A percentile compares a stretch with the other conserved stretches of the same genome.
Conservation (phyloP, 2,888 invertebrate species). For the Cancer borealis region DNA sequence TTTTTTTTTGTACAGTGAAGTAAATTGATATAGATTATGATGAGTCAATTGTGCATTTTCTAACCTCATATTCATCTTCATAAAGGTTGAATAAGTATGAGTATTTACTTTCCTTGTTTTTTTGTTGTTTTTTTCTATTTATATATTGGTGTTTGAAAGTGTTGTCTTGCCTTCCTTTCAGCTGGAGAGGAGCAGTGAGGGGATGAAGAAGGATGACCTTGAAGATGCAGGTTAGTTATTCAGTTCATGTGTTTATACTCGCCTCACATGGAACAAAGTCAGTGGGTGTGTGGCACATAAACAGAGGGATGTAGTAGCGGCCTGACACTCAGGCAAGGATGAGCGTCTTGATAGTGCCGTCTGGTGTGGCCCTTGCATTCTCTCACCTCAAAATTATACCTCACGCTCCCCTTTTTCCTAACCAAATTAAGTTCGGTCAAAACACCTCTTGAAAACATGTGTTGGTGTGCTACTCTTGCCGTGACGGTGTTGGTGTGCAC, state of each 20-base stretch:
- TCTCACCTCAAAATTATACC: background rate
- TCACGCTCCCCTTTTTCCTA: background rate
- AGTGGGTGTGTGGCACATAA: slow-evolving; percentile 44
- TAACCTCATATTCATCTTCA: background rate
- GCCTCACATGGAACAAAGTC: slow-evolving; percentile 62
- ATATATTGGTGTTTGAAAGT: background rate
- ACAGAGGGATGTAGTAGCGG: slow-evolving; percentile 24
- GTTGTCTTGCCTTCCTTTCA: background rate
- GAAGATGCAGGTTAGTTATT: slow-evolving; percentile 48
- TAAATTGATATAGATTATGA: background rate
- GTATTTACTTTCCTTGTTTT: background rate
- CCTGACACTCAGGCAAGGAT: background rate
- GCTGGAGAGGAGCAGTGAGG: background rate
- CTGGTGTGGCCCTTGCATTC: background rate
- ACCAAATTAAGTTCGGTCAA: background rate
- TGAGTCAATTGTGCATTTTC: background rate
- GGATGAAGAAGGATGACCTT: background rate
- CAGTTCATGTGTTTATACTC: background rate
- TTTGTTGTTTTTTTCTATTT: too few species aligned
- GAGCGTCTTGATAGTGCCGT: background rate
- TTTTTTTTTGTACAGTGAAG: background rate
- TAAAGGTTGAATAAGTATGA: background rate
- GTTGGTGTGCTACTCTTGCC: background rate
- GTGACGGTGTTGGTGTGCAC: background rate
- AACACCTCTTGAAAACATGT: background rate